Conservation (phyloP, 2,113 vertebrate species). For the Opisthocomus hoazin region DNA sequence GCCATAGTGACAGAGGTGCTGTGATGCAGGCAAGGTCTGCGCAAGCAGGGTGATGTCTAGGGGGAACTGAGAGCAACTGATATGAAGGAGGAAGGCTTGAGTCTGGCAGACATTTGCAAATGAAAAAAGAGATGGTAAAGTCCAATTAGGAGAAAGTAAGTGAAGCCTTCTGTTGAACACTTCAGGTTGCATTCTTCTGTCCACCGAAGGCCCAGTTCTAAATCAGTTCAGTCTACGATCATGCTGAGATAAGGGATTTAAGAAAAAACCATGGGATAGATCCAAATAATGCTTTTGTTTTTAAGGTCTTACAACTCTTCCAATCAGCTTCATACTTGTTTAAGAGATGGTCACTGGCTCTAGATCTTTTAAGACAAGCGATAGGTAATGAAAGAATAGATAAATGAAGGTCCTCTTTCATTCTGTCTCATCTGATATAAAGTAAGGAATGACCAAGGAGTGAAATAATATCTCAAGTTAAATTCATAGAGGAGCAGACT, state of each 20-base stretch:
- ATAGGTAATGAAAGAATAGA: background rate
- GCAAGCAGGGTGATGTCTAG: background rate
- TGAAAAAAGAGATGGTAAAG: background rate
- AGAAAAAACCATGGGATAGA: background rate
- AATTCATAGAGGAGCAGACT: background rate
- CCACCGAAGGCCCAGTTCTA: background rate
- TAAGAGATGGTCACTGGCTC: background rate
- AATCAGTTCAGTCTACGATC: background rate
- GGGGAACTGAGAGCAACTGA: background rate
- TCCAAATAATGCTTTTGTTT: background rate
- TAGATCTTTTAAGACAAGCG: background rate
- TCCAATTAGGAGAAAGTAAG: background rate
- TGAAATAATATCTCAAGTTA: background rate
- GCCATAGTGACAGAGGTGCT: background rate
- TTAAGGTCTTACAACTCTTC: background rate
- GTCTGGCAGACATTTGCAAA: background rate
- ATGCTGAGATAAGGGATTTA: background rate
- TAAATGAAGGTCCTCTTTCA: background rate
- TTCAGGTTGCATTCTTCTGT: background rate
- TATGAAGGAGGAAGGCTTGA: background rate
- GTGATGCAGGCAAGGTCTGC: background rate
- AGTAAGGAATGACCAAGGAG: background rate
- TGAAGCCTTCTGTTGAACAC: background rate
- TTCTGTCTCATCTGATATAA: background rate
- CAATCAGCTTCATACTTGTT: background rate